Evolutionary conservation across 2,888 invertebrate species (phyloP), one percentile per base, ranked within the genome.

Genomic region (Podabrus alpinus): DNA sequence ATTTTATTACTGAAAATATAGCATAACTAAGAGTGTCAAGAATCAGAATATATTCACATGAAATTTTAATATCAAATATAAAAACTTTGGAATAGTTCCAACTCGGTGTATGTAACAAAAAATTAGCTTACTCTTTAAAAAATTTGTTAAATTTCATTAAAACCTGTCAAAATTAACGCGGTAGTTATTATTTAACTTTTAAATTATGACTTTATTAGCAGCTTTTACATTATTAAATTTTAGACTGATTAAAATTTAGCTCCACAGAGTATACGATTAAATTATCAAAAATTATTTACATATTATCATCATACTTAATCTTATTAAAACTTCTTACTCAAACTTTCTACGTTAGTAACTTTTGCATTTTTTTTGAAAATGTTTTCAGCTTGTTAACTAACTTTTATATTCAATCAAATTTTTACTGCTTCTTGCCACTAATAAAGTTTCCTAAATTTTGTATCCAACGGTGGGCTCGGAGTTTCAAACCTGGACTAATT

Each of bases 141-240:
- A 64, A 64, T 19, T 64, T 19, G 62, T 64, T 19, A 64, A 64
- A 15, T 64, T 19, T 64, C n/a, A 64, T 64, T 64, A 64, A 19
- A 64, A 64, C 62, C 17, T 21, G 62, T 64, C 62, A 64, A 64
- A 64, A 64, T 19, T 64, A 64, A 17, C 62, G n/a, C 11, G 17
- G 19, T 64, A 64, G 21, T 64, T 64, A 21, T 64, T 64, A 64
- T 64, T 64, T 64, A 64, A 64, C 62, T 64, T 64, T 19, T n/a
- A 45, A 45, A 45, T 45, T 45, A 45, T 45, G 45, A 45, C 45
- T 45, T 45, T 45, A 45, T 45, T 45, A 45, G 45, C 45, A 45
- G 45, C 45, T 45, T 45, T 45, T 45, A 45, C 45, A 45, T 45
- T 45, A 45, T 45, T 45, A 45, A 45, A 45, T 45, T 45, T 45